These are phyloP conservation scores for Phorcus lineatus DNA, from an alignment of 2,888 invertebrate genomes.

Conservation along the genomic window DNA sequence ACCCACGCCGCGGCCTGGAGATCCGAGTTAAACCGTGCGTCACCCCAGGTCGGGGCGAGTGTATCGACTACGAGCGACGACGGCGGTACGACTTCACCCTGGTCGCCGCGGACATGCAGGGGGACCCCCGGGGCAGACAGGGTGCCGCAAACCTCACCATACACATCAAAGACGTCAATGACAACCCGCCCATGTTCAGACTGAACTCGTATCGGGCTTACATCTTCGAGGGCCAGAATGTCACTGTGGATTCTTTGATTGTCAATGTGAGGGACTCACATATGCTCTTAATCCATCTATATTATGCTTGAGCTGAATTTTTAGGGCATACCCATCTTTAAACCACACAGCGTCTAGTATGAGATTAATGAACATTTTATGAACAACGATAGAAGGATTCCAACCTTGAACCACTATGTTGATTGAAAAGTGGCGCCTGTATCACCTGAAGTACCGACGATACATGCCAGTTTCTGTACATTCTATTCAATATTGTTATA, in stretches of 20 bases:
- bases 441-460: no score
- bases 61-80: slow-evolving; percentile 79
- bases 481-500: no score
- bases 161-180: neutral
- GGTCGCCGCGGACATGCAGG: slow-evolving; percentile 83
- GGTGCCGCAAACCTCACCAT: neutral
- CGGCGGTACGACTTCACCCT: slow-evolving; percentile 49
- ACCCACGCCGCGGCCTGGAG: neutral
- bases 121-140: slow-evolving; percentile 77
- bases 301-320: no score
- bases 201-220: slow-evolving; percentile 46
- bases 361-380: no score
- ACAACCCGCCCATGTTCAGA: neutral
- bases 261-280: slow-evolving; percentile 82
- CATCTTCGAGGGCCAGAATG: slow-evolving; percentile 58
- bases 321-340: no score
- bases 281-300: no score
- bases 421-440: no score
- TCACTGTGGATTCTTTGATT: slow-evolving; percentile 84
- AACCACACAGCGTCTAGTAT: no score
- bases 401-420: no score
- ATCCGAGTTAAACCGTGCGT: neutral
- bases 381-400: no score
- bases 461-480: no score
- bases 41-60: slow-evolving; percentile 70